Base-by-base conservation (phyloP, 2,797 vertebrate genomes). In the Poeciliopsis infans region DNA sequence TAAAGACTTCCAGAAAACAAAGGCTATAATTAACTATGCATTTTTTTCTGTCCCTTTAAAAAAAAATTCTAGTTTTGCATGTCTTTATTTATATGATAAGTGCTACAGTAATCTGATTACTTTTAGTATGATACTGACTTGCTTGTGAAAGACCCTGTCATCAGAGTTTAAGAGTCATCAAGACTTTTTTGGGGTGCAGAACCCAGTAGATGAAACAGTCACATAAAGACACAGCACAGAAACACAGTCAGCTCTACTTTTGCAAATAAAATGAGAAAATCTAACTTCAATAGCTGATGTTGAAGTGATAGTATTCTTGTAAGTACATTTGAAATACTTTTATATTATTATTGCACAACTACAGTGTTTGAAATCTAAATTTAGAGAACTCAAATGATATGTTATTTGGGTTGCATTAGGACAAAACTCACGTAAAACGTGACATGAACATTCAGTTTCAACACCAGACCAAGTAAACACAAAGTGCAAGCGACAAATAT, bases 401-500 rank as follows among this genome's bases (percentile, higher is more conserved):
- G 72, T 75, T 20, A 13, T 23, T 36, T 25, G 18, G 28, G 75
- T 1, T 53, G 25, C 46, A 79, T 43, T 18, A 33, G 41, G 77
- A 86, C 64, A 45, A 70, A n/a, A 46, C 41, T 23, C 0, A 53
- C 39, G 43, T 20, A 0, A 77, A 11, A 80, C 33, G 20, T 31
- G 53, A 11, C 3, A 74, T 0, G 36, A 81, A 89, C 72, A 84
- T 23, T 20, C 7, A 87, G 57, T 55, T 77, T 41, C 23, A n/a
- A 53, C 74, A 0, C 53, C 3, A 6, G 18, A 33, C 61, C 33
- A 36, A 73, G 79, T 79, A 64, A 78, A 75, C 78, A 92, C 83
- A 85, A 86, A 86, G 36, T 80, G 55, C 85, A 90, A 81, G 45
- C 45, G 76, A 93, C 92, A 47, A 83, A 94, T 87, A 91, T 78